These are phyloP conservation scores for Montipora cactus DNA, from an alignment of 64 coral and sea anemone genomes.

Conservation along the genomic window DNA sequence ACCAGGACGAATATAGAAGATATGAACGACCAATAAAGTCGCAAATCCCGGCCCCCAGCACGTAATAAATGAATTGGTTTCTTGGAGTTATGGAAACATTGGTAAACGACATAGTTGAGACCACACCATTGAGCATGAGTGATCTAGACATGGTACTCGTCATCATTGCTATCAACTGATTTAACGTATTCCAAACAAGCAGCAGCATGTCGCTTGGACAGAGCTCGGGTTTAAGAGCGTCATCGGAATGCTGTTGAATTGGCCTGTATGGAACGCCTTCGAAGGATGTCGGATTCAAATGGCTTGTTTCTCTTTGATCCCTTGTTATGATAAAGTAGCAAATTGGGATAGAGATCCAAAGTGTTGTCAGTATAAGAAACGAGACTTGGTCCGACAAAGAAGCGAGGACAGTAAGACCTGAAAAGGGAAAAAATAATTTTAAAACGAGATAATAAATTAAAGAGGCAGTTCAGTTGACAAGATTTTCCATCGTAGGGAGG, in stretches of 20 bases:
- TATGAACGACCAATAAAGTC: constrained; percentile 5
- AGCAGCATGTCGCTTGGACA: not conserved
- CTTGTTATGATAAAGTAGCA: not conserved
- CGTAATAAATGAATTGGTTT: constrained; percentile 4
- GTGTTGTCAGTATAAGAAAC: not conserved
- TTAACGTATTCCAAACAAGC: not conserved
- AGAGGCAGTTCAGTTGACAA: too few species aligned
- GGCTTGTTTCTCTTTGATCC: too few species aligned
- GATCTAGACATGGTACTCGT: not conserved
- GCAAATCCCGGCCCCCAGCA: not conserved
- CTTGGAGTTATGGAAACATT: not conserved
- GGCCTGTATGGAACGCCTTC: not conserved
- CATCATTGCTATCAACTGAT: not conserved
- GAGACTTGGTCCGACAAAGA: not conserved
- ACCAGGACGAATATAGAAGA: not conserved
- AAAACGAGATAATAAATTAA: too few species aligned
- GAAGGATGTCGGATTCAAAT: not conserved
- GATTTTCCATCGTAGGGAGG: too few species aligned
- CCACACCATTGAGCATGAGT: not conserved
- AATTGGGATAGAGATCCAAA: not conserved
- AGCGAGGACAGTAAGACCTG: not conserved
- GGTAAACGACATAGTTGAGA: not conserved
- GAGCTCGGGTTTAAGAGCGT: too few species aligned
- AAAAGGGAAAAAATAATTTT: not conserved
- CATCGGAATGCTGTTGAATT: not conserved